phyloP scores from a whole-genome alignment of 2,888 invertebrate species.

The Tortricodes alternella region DNA sequence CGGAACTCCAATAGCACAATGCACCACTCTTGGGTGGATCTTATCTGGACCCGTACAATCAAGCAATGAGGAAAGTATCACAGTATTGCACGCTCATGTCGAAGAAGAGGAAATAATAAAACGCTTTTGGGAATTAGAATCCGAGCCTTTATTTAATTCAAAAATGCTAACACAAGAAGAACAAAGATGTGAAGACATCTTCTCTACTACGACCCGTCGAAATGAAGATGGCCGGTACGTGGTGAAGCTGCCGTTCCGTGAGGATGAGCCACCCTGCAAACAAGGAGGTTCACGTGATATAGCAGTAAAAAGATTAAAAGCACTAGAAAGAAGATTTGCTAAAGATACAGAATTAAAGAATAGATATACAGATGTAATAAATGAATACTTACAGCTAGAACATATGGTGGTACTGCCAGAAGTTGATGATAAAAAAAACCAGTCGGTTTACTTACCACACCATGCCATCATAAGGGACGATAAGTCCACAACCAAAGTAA shows the following conservation, averaged over 20 bases:
- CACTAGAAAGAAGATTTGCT: neutral
- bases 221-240: slow-evolving; percentile 33
- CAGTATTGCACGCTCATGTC: neutral
- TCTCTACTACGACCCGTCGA: slow-evolving; percentile 26
- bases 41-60: slow-evolving; percentile 29
- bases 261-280: too few species aligned
- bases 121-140: slow-evolving; percentile 38
- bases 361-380: slow-evolving; percentile 22
- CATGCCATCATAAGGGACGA: slow-evolving; percentile 42
- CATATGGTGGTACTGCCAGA: slow-evolving; percentile 25
- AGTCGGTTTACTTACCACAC: slow-evolving; percentile 41
- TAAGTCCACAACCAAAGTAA: slow-evolving; percentile 36
- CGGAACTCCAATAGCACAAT: slow-evolving; percentile 31
- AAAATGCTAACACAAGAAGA: neutral
- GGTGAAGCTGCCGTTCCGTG: slow-evolving; percentile 34
- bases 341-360: slow-evolving; percentile 14
- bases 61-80: neutral
- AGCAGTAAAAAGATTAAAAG: neutral
- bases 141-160: neutral
- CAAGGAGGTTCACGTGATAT: slow-evolving; percentile 3
- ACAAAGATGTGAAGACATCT: neutral
- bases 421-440: slow-evolving; percentile 2
- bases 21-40: slow-evolving; percentile 35
- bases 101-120: slow-evolving; percentile 32
- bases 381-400: slow-evolving; percentile 27